Base-by-base conservation (phyloP, 1,140 invertebrate species). In the Odontomachus brunneus region DNA sequence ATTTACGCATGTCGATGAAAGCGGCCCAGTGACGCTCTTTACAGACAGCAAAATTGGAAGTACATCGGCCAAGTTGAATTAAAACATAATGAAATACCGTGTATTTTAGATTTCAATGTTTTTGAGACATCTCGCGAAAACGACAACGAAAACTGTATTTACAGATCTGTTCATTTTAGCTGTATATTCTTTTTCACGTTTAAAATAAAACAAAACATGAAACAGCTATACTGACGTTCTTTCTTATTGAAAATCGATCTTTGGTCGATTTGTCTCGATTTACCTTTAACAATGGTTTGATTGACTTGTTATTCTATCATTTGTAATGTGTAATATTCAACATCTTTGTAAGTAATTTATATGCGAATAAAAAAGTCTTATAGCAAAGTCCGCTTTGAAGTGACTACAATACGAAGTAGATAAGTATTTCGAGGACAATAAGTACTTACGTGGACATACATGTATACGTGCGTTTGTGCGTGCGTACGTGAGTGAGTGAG, bases 1-100 rank as follows among this genome's bases (percentile, higher is more conserved):
- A 75, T 83, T 71, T 88, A 82, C 83, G 69, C 74, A 83, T 78
- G 83, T 85, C 72, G 83, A 83, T 66, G 65, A 80, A 69, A 85
- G 78, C 62, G 17, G n/a, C 19, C 55, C 85, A 51, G 78, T 88
- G 84, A 83, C 85, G 85, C 60, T 73, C 59, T 74, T 26, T 12
- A 73, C 53, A 44, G 29, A 15, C 48, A 22, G 14, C 11, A 38
- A 66, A 49, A 83, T 19, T 15, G 33, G 22, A 9, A 72, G 51
- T 67, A 55, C 19, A 62, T n/a, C 17, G 11, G 26, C 2, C 5
- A 19, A 11, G 12, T 55, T 51, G 11, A 67, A 57, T 81, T 81
- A 22, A 72, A 78, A 73, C n/a, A 59, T 9, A 76, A 49, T 67
- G 38, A 38, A 76, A 2, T 33, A n/a, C n/a, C 29, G 19, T 3